These are phyloP conservation scores for Rugalucina vietnamica DNA, from an alignment of 2,888 invertebrate species.

Conservation along the genomic window DNA sequence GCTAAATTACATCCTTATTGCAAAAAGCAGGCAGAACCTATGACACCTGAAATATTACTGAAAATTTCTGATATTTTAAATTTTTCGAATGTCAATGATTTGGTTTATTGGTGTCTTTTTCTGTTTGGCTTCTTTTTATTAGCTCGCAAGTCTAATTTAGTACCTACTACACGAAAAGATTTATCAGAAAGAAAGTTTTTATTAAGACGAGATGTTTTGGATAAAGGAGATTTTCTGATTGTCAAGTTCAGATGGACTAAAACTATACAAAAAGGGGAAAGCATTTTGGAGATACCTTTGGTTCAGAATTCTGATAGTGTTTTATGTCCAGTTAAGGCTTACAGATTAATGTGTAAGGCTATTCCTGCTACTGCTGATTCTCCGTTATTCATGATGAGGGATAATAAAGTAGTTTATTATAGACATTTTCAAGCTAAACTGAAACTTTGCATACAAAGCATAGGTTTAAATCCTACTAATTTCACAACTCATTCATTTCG, in stretches of 20 bases:
- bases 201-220: background rate
- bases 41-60: background rate
- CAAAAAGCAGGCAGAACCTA: background rate
- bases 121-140: conserved; percentile 10
- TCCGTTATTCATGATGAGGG: no score
- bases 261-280: conserved; percentile 8
- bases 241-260: no score
- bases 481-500: conserved; percentile 6
- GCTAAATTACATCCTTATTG: background rate
- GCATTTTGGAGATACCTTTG: background rate
- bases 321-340: no score
- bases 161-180: background rate
- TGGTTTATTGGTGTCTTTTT: background rate
- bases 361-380: no score
- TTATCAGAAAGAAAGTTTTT: background rate
- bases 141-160: background rate
- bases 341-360: no score
- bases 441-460: no score
- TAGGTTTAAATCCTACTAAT: background rate
- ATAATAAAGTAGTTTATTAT: no score
- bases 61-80: background rate
- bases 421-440: no score
- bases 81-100: background rate
- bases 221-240: background rate
- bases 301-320: no score